Evolutionary conservation across 2,113 vertebrate genomes (phyloP).

Genomic region (Silurus glanis): DNA sequence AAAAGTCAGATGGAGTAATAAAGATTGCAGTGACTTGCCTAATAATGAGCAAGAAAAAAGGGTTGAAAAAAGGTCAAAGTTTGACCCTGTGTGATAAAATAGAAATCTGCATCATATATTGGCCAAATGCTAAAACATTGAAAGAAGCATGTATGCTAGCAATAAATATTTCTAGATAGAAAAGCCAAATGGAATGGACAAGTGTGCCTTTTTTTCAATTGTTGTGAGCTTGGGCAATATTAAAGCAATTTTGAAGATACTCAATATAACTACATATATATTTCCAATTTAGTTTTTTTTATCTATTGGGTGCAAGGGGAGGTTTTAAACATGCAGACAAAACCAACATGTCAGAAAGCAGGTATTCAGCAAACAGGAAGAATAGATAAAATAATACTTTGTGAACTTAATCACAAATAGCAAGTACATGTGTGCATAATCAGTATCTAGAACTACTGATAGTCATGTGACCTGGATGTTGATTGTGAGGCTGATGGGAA

Average conservation of each 20-base stretch:
- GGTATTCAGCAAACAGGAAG: too few relatives aligned
- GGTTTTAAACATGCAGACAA: too few relatives aligned
- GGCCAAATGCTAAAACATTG: not conserved
- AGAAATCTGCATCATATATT: conserved; percentile 5
- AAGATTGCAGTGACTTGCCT: conserved; percentile 21
- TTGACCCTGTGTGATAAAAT: not conserved
- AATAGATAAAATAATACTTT: too few relatives aligned
- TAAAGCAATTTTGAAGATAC: not conserved
- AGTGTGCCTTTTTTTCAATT: not conserved
- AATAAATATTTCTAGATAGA: not conserved
- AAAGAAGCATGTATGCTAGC: conserved; percentile 2
- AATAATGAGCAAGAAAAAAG: conserved; percentile 13
- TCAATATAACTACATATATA: not conserved
- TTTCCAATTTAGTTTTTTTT: too few relatives aligned
- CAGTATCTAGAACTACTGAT: not conserved
- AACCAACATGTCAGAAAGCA: too few relatives aligned
- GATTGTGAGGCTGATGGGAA: not conserved
- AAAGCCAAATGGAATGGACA: not conserved
- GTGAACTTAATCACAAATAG: too few relatives aligned
- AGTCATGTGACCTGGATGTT: not conserved
- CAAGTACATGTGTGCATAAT: not conserved
- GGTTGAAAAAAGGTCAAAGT: not conserved
- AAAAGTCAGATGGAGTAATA: conserved; percentile 44
- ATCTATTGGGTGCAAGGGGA: too few relatives aligned
- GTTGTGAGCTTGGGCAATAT: not conserved